Evolutionary conservation across 2,113 vertebrate species (phyloP), one percentile per base, ranked within the genome.

Genomic region (Herpetotheres cachinnans): DNA sequence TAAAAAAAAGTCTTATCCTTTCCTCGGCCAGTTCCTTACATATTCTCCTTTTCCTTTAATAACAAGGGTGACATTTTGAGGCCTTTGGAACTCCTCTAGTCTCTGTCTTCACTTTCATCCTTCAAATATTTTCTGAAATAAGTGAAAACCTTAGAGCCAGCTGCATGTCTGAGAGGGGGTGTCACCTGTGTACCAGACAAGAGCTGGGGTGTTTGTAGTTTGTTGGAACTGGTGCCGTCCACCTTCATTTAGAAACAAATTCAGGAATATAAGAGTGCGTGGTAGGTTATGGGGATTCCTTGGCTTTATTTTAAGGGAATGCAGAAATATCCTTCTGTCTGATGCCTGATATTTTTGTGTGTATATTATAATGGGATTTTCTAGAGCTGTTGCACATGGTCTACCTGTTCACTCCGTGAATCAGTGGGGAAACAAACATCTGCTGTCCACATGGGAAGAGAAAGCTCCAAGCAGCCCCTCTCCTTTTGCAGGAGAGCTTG

Each of bases 21-120:
- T 90, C 69, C 89, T 88, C 47, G 87, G 74, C 67, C 71, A 4
- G 5, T 81, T 79, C 38, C 74, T 78, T 81, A 54, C 30, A 73
- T 92, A 80, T 55, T 95, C 30, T 89, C 47, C 87, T 92, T 88
- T 93, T 3, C 4, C 38, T 97, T 96, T 95, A 91, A 83, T 86
- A 97, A 91, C 74, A 96, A 89, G 84, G 76, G 97, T 96, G 96
- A 95, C 71, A 66, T 95, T 96, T 52, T 74, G 92, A 95, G 58
- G 72, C 65, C 71, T 92, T 93, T 97, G 96, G 95, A 97, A 84
- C 79, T 72, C 10, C 49, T 96, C 83, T 91, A 97, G 86, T 36
- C 87, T 95, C 95, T 97, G 87, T 86, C 95, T 98, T 87, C 52
- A 13, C 62, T 88, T 92, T 61, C 42, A 61, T 88, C 77, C 36